Evolutionary conservation across 2,797 vertebrate genomes (phyloP).

Genomic region (Rhinophrynus dorsalis): DNA sequence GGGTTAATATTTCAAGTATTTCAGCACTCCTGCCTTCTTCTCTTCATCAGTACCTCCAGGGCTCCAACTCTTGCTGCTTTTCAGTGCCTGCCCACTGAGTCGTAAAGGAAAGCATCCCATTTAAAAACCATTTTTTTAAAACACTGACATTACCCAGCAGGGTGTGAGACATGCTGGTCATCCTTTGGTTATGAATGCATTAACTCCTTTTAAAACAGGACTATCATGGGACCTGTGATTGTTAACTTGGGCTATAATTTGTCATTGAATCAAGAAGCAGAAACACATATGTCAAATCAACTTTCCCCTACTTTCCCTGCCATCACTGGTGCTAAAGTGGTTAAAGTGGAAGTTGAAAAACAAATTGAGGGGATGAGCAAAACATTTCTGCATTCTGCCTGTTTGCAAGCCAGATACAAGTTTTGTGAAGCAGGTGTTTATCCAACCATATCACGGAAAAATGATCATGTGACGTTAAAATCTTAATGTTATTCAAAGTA

Average conservation of each 20-base stretch:
- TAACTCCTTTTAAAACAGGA: slow-evolving; percentile 15
- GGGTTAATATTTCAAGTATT: background rate
- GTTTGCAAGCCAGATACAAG: too few relatives aligned
- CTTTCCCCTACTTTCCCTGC: too few relatives aligned
- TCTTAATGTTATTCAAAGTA: too few relatives aligned
- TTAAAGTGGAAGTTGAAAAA: too few relatives aligned
- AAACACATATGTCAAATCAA: too few relatives aligned
- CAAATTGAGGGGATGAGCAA: too few relatives aligned
- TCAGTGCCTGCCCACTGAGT: slow-evolving; percentile 18
- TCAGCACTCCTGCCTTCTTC: background rate
- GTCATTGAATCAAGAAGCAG: too few relatives aligned
- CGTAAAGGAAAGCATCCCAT: slow-evolving; percentile 35
- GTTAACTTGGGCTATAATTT: background rate
- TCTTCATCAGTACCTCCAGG: slow-evolving; percentile 8
- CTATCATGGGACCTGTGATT: background rate
- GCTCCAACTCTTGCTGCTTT: slow-evolving; percentile 9
- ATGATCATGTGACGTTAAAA: too few relatives aligned
- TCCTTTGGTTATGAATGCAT: slow-evolving; percentile 28
- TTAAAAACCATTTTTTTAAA: slow-evolving; percentile 41
- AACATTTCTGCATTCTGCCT: too few relatives aligned
- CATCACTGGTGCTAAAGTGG: too few relatives aligned
- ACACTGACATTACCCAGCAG: slow-evolving; percentile 36
- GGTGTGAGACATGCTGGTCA: slow-evolving; percentile 21
- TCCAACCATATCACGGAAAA: too few relatives aligned
- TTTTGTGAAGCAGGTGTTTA: too few relatives aligned